A percentile compares a stretch with the other conserved stretches of the same genome.
Evolutionary conservation across 37 sponge, comb jelly and placozoan species (phyloP).

Genomic region (Corticium candelabrum): DNA sequence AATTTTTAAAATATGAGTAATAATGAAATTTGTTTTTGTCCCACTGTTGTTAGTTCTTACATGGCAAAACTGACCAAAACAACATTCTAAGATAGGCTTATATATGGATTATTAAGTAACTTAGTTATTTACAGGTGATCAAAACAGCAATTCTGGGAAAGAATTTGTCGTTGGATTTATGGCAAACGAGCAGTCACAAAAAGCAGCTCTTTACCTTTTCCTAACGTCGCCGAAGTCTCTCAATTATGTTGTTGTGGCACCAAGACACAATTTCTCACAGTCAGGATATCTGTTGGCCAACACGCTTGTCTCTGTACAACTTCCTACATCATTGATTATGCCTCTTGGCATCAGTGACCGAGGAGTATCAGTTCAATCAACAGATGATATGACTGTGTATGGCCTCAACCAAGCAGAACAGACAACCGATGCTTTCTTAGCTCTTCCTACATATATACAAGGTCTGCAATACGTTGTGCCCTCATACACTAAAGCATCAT

Average conservation of each 20-base stretch:
- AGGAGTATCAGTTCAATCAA: neutral
- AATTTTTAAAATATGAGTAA: too few species aligned
- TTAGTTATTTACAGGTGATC: neutral
- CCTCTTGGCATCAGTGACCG: neutral
- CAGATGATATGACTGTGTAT: constrained; percentile 26
- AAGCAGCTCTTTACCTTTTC: neutral
- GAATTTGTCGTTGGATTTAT: neutral
- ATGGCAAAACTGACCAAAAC: too few species aligned
- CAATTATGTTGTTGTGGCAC: neutral
- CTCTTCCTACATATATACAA: constrained; percentile 20
- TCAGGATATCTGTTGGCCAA: neutral
- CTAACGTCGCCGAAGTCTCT: neutral
- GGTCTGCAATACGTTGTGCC: neutral
- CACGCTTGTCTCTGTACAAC: neutral
- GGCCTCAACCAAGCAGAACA: constrained; percentile 15
- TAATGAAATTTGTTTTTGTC: too few species aligned
- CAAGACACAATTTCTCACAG: neutral
- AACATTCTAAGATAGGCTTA: too few species aligned
- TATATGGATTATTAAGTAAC: too few species aligned
- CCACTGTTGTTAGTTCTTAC: too few species aligned
- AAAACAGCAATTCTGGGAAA: neutral
- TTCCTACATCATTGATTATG: neutral
- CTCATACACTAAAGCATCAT: neutral
- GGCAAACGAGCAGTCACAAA: neutral
- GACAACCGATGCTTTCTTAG: constrained; percentile 40